Evolutionary conservation across 2,113 vertebrate genomes (phyloP).

Genomic region (Cariama cristata): DNA sequence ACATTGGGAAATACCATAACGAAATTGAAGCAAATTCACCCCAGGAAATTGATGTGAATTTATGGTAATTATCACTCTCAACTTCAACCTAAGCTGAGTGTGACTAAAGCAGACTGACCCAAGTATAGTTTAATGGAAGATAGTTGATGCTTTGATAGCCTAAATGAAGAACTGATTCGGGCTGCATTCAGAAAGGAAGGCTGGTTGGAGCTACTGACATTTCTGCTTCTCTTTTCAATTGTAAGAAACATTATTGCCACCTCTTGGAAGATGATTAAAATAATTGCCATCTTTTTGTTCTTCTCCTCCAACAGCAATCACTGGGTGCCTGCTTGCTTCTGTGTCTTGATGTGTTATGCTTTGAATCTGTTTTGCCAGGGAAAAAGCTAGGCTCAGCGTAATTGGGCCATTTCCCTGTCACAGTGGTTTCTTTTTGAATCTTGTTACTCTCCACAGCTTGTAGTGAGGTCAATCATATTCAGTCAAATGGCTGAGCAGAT

Average conservation of each 20-base stretch:
- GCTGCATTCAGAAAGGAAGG: slow-evolving; percentile 50
- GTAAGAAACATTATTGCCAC: slow-evolving; percentile 56
- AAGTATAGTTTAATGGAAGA: slow-evolving; percentile 40
- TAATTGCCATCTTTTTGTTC: slow-evolving; percentile 76
- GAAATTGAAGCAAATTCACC: background rate
- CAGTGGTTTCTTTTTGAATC: slow-evolving; percentile 75
- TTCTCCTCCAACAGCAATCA: slow-evolving; percentile 38
- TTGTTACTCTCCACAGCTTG: slow-evolving; percentile 66
- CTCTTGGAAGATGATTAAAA: slow-evolving; percentile 68
- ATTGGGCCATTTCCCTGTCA: slow-evolving; percentile 77
- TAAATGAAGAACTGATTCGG: slow-evolving; percentile 70
- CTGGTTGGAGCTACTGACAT: slow-evolving; percentile 69
- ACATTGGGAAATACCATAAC: background rate
- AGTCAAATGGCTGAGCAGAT: slow-evolving; percentile 72
- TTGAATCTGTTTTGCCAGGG: slow-evolving; percentile 55
- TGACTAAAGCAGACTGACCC: background rate
- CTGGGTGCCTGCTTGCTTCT: slow-evolving; percentile 45
- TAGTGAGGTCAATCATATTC: slow-evolving; percentile 72
- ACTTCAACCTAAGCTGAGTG: background rate
- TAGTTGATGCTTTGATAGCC: slow-evolving; percentile 58
- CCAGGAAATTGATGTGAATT: background rate
- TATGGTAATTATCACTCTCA: background rate
- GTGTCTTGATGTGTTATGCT: slow-evolving; percentile 53
- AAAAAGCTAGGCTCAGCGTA: slow-evolving; percentile 75
- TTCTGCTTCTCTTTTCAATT: slow-evolving; percentile 69